Evolutionary conservation across 2,888 invertebrate species (phyloP).

Genomic region (Machimus atricapillus): DNA sequence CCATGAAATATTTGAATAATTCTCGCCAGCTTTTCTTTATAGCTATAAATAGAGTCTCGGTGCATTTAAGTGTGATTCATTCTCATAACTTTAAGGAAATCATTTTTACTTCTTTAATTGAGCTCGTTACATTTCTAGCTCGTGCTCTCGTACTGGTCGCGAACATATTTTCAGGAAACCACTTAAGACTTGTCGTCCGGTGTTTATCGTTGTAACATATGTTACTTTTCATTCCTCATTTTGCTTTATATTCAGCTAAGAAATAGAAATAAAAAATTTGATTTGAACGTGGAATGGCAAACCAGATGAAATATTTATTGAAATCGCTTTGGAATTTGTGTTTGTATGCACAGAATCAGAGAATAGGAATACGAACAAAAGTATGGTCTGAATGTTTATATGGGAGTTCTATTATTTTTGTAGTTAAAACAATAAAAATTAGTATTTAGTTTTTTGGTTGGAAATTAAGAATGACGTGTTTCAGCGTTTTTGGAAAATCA

Average conservation of each 20-base stretch:
- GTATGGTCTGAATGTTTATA: no score
- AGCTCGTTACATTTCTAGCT: background rate
- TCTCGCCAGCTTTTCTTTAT: background rate
- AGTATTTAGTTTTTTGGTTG: no score
- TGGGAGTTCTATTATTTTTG: no score
- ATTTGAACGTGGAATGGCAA: background rate
- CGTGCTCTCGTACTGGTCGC: background rate
- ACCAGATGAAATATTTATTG: background rate
- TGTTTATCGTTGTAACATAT: background rate
- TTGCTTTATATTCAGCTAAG: background rate
- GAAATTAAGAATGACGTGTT: no score
- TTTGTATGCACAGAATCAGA: background rate
- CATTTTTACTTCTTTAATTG: background rate
- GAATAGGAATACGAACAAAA: background rate
- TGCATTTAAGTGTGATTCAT: conserved; percentile 1
- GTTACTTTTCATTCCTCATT: background rate
- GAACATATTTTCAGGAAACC: background rate
- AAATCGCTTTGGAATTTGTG: background rate
- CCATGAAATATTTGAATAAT: conserved; percentile 14
- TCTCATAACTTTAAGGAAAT: background rate
- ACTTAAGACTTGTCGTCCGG: background rate
- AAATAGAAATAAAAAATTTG: background rate
- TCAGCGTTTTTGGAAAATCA: no score
- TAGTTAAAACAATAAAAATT: no score
- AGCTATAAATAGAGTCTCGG: background rate